Evolutionary conservation across 2,797 vertebrate genomes (phyloP).

Genomic region (Pseudocheirus occidentalis): DNA sequence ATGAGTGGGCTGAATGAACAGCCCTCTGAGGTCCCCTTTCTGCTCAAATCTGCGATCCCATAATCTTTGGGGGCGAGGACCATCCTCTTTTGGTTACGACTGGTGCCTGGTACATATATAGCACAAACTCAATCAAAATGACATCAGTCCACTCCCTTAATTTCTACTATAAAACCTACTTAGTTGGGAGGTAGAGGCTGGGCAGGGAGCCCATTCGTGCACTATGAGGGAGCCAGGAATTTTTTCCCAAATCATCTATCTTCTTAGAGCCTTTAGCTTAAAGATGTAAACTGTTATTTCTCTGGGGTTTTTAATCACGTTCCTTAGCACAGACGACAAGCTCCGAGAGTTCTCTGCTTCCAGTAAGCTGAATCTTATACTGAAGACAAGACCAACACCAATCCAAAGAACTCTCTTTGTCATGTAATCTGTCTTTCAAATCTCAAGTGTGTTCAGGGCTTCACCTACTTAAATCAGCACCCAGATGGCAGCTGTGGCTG

Average conservation of each 20-base stretch:
- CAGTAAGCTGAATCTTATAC: background rate
- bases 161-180: background rate
- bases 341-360: background rate
- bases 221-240: background rate
- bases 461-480: background rate
- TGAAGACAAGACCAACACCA: background rate
- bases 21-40: background rate
- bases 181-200: no score
- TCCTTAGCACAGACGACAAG: constrained; percentile 18
- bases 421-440: background rate
- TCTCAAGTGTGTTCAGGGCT: background rate
- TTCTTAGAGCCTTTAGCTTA: background rate
- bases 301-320: constrained; percentile 43
- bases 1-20: background rate
- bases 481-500: background rate
- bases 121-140: background rate
- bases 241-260: background rate
- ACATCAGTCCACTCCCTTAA: background rate
- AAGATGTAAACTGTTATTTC: constrained; percentile 16
- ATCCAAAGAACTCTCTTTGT: background rate
- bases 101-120: background rate
- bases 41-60: background rate
- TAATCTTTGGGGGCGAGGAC: background rate
- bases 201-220: background rate
- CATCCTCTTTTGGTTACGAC: background rate